Percentiles rank a stretch among this genome's conserved stretches.
Conservation (phyloP, 2,888 invertebrate genomes). For the Stenodera caucasica region DNA sequence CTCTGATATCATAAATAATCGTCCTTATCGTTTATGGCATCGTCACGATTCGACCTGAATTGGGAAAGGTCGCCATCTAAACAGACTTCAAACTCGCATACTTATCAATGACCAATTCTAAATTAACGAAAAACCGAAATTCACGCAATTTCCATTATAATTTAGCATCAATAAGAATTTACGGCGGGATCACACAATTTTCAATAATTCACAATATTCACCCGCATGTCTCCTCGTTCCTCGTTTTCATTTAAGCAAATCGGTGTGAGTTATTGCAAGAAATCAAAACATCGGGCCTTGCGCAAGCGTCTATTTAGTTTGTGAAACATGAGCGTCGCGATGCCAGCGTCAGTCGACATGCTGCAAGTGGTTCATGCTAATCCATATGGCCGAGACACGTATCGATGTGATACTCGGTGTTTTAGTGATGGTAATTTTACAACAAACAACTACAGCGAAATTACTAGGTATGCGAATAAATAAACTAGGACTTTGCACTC, state of each 20-base stretch:
- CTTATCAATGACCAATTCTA: no score
- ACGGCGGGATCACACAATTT: slow-evolving; percentile 4
- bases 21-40: slow-evolving; percentile 9
- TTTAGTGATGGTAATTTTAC: slow-evolving; percentile 27
- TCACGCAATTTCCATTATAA: not conserved
- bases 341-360: slow-evolving; percentile 46
- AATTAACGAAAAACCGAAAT: no score
- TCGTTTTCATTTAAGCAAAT: slow-evolving; percentile 8
- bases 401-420: slow-evolving; percentile 35
- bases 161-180: slow-evolving; percentile 5
- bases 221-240: not conserved
- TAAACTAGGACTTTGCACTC: not conserved
- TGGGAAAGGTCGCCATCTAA: slow-evolving; percentile 2
- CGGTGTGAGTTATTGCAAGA: slow-evolving; percentile 28
- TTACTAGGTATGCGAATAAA: slow-evolving; percentile 24
- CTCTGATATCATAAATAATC: slow-evolving; percentile 12
- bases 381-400: slow-evolving; percentile 38
- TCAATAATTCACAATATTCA: not conserved
- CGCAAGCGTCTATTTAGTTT: slow-evolving; percentile 29
- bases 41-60: slow-evolving; percentile 14
- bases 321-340: slow-evolving; percentile 30
- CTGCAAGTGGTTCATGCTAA: slow-evolving; percentile 38
- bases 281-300: slow-evolving; percentile 34
- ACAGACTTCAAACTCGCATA: no score
- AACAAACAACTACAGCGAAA: slow-evolving; percentile 15